Base-by-base conservation (phyloP, 2,888 invertebrate species). In the Halocaridina rubra region DNA sequence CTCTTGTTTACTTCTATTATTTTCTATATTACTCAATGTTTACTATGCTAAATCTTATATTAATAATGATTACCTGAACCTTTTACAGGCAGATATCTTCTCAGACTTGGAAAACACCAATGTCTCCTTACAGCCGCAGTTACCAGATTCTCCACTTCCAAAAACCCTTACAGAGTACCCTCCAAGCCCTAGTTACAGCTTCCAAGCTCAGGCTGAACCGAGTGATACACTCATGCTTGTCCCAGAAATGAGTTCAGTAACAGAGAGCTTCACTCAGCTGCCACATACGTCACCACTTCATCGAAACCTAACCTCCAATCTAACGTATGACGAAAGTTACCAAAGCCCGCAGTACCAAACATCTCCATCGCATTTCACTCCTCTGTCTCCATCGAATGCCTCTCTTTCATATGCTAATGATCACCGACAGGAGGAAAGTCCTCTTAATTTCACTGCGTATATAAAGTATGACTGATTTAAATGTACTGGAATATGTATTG, bases 261-360 rank as follows among this genome's bases (percentile, higher is more conserved):
- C 79, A 4, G 79, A 84, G 24, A 74, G 79, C 59, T 75, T 84
- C 53, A 46, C 79, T 4, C 79, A 46, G 4, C 72, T 84, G 8
- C 74, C 72, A 29, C 84, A 79, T 24, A 29, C 84, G 2, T 59
- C 80, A 22, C 78, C 78, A 2, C 67, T 67, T 4, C 78, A 67
- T 10, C 33, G 64, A 10, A 46, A 64, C 39, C 67, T 78, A n/a
- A 24, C 33, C 16, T 27, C 64, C 39, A 46, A 27, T n/a, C 64
- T 67, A 39, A 78, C 30, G 19, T 78, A 84, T 27, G 79, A 78
- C 3, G 84, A 64, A 4, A 79, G 79, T 74, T 84, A 84, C 27
- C 84, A 84, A 22, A 84, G 84, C 53, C 84, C 84, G 24, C 84
- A 84, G 53, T 84, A 79, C 33, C 84, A 84, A 32, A 84, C 84